phyloP scores from a whole-genome alignment of 2,113 vertebrate species.

The Ploceus nigricollis region DNA sequence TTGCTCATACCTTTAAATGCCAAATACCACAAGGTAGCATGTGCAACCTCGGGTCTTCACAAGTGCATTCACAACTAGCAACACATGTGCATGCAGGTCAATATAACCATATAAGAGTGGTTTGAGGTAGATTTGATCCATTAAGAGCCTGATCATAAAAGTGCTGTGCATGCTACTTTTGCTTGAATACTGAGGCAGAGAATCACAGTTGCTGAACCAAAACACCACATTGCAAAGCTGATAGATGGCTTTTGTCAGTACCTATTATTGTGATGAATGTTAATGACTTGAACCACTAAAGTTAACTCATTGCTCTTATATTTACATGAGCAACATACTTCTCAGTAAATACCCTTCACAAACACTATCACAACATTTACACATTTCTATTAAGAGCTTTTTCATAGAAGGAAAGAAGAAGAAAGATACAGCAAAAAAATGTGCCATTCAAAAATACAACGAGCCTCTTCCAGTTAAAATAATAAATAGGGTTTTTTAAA shows the following conservation, averaged over 20 bases:
- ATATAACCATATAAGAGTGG: accelerated
- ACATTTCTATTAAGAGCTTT: neutral
- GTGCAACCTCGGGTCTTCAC: neutral
- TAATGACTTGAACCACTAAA: neutral
- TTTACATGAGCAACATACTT: neutral
- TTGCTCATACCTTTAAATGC: neutral
- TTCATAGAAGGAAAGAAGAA: neutral
- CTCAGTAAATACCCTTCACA: neutral
- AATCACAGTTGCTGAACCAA: neutral
- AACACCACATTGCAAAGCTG: neutral
- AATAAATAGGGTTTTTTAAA: neutral
- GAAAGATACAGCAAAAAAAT: neutral
- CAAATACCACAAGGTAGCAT: neutral
- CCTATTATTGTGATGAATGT: neutral
- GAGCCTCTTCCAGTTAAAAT: neutral
- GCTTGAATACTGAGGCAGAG: neutral
- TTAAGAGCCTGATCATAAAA: neutral
- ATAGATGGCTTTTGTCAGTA: neutral
- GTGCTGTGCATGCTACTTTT: neutral
- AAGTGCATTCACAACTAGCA: neutral
- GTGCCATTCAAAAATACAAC: neutral
- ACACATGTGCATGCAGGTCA: neutral
- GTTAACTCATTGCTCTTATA: neutral
- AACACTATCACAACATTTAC: neutral
- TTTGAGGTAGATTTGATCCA: neutral